These are phyloP conservation scores for Pseudomugil tenellus DNA, from an alignment of 2,797 vertebrate genomes.

Conservation along the genomic window DNA sequence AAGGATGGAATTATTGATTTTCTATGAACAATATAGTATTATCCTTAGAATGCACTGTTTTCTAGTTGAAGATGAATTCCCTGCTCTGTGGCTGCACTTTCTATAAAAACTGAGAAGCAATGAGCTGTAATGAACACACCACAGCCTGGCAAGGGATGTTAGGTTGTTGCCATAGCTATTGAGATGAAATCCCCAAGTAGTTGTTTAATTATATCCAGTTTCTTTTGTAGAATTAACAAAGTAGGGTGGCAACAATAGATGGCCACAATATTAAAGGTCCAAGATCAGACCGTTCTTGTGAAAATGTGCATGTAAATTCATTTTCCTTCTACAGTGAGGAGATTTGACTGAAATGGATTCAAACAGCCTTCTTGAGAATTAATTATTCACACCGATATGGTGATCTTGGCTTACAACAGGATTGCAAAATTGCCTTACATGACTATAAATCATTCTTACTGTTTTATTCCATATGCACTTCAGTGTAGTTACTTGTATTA, in stretches of 20 bases:
- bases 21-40: constrained; percentile 40
- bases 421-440: constrained; percentile 45
- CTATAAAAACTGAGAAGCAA: constrained; percentile 66
- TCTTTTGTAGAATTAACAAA: constrained; percentile 89
- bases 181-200: constrained; percentile 89
- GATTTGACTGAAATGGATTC: constrained; percentile 77
- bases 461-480: constrained; percentile 60
- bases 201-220: constrained; percentile 91
- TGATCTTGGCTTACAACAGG: constrained; percentile 78
- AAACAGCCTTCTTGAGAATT: constrained; percentile 46
- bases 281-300: constrained; percentile 77
- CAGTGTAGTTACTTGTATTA: constrained; percentile 59
- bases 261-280: constrained; percentile 84
- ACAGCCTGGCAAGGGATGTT: constrained; percentile 75
- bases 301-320: constrained; percentile 77
- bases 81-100: constrained; percentile 35
- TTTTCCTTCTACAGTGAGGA: constrained; percentile 72
- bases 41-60: constrained; percentile 24
- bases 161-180: constrained; percentile 92
- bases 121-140: constrained; percentile 83
- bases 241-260: constrained; percentile 83
- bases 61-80: constrained; percentile 26
- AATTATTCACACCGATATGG: constrained; percentile 80
- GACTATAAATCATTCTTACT: constrained; percentile 66
- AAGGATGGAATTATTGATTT: constrained; percentile 30